A percentile compares a stretch with the other conserved stretches of the same genome.
phyloP scores from a whole-genome alignment of 1,140 invertebrate genomes.

The Monomorium pharaonis region DNA sequence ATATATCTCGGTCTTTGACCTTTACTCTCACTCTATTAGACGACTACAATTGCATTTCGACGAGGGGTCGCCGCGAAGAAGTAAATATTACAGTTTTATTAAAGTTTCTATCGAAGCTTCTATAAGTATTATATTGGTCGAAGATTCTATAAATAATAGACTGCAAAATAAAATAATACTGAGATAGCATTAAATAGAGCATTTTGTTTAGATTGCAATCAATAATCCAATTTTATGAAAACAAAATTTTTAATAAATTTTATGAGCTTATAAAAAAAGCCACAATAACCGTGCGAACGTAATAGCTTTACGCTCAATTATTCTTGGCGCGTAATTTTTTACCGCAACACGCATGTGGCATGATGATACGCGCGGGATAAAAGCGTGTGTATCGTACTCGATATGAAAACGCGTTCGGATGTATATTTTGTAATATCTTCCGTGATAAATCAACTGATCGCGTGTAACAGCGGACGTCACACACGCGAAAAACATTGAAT shows the following conservation, averaged over 20 bases:
- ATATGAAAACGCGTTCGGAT: constrained; percentile 25
- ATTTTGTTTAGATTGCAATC: background rate
- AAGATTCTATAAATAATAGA: no score
- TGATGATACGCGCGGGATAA: constrained; percentile 6
- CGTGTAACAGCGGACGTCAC: constrained; percentile 31
- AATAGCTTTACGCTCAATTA: constrained; percentile 36
- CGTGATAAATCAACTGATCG: constrained; percentile 52
- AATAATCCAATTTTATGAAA: background rate
- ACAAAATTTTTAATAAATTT: background rate
- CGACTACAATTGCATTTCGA: background rate
- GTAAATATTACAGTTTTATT: background rate
- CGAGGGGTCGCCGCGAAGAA: background rate
- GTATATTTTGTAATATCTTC: constrained; percentile 51
- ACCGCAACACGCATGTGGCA: background rate
- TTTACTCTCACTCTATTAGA: background rate
- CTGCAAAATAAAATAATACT: background rate
- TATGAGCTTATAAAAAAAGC: background rate
- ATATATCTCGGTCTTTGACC: background rate
- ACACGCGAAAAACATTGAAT: constrained; percentile 60
- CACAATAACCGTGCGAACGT: background rate
- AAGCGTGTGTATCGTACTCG: background rate
- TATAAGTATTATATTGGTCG: no score
- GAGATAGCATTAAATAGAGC: background rate
- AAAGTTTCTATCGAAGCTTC: background rate
- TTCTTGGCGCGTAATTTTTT: constrained; percentile 31